Conservation (phyloP, 1,140 invertebrate species). For the Macrotrachela quadricornifera region DNA sequence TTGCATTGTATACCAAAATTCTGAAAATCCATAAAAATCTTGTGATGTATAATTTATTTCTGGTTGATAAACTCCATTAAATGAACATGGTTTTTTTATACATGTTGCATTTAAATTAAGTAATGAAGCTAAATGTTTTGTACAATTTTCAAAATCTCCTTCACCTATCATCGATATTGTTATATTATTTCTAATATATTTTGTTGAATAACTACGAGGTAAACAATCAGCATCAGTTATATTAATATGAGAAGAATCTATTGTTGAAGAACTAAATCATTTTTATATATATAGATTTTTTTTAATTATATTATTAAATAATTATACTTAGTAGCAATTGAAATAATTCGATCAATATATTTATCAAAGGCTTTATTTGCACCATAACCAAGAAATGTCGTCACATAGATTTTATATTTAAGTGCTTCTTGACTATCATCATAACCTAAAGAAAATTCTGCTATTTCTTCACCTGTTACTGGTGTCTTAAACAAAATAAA, state of each 20-base stretch:
- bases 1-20: slow-evolving; percentile 37
- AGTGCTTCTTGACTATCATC: background rate
- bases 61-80: slow-evolving; percentile 27
- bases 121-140: slow-evolving; percentile 13
- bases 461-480: too few relatives aligned
- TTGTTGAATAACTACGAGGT: background rate
- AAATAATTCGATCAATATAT: slow-evolving; percentile 9
- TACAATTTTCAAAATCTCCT: slow-evolving; percentile 19
- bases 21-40: slow-evolving; percentile 38
- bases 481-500: too few relatives aligned
- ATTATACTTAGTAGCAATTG: background rate
- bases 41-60: slow-evolving; percentile 14
- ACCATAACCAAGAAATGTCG: slow-evolving; percentile 37
- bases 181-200: background rate
- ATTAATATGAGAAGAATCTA: background rate
- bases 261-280: background rate
- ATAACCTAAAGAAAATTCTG: too few relatives aligned
- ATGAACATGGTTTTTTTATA: slow-evolving; percentile 17
- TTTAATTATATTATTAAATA: too few relatives aligned
- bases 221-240: background rate
- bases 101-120: slow-evolving; percentile 19
- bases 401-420: slow-evolving; percentile 35
- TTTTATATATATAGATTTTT: too few relatives aligned
- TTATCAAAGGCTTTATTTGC: slow-evolving; percentile 32
- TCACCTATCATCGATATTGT: background rate